These are phyloP conservation scores for Alces alces DNA, from an alignment of 2,113 vertebrate genomes.

Conservation along the genomic window DNA sequence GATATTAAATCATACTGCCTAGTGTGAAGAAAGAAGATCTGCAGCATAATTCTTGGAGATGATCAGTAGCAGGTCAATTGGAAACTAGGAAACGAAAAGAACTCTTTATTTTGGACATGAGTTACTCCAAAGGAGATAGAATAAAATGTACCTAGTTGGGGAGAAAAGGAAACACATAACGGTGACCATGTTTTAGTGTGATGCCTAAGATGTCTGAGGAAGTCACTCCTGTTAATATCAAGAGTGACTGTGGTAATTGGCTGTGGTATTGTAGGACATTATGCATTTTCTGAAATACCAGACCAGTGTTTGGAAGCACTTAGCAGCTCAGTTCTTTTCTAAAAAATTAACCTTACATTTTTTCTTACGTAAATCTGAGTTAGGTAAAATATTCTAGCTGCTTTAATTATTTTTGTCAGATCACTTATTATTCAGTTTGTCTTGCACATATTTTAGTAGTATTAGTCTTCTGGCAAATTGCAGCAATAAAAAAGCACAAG, in stretches of 20 bases:
- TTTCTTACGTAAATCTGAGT: background rate
- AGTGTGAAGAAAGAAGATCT: background rate
- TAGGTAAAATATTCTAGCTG: conserved; percentile 9
- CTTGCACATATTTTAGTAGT: background rate
- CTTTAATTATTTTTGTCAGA: background rate
- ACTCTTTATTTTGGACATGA: background rate
- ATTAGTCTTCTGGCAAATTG: conserved; percentile 28
- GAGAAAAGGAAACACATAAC: background rate
- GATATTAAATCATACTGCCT: background rate
- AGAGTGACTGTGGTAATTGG: background rate
- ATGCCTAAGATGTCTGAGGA: background rate
- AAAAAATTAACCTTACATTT: background rate
- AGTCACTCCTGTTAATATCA: background rate
- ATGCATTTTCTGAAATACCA: conserved; percentile 7
- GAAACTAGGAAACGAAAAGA: background rate
- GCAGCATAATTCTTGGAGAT: background rate
- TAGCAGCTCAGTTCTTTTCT: background rate
- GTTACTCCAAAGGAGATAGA: background rate
- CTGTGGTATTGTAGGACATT: background rate
- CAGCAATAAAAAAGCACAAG: background rate
- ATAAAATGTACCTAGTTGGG: background rate
- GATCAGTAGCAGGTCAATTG: background rate
- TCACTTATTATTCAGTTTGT: background rate
- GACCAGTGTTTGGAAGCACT: background rate
- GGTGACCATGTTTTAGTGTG: background rate